Evolutionary conservation across 1,140 invertebrate species (phyloP), one percentile per base, ranked within the genome.

Genomic region (Papilio dardanus): DNA sequence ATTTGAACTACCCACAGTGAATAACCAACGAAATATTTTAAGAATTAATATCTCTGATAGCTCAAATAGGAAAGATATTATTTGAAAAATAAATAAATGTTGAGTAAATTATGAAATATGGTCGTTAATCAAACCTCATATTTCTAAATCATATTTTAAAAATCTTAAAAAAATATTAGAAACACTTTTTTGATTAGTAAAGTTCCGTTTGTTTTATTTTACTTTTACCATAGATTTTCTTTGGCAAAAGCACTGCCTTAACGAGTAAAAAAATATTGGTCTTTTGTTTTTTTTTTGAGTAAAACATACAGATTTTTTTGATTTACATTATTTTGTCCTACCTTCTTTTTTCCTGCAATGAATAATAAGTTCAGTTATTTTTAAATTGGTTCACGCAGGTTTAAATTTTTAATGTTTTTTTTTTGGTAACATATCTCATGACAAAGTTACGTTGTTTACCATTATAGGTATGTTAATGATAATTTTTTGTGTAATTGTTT

Each of bases 381-480:
- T n/a, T n/a, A n/a, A 46, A 46, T 19, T 16, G 42, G 16, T 46
- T 19, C 42, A 46, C 16, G 19, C 19, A 7, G 42, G 3, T 46
- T 46, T 16, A n/a, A 46, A 46, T 46, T 46, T 46, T 7, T 10
- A 8, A 37, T 37, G 8, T 46, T 46, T n/a, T n/a, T n/a, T 46
- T n/a, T 80, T 76, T 77, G 77, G 80, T 80, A 77, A 81, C 78
- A 79, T 74, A 73, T 84, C 54, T 81, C 74, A 74, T 79, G 76
- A 30, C 62, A 35, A 35, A 77, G 76, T 65, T 79, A 76, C 65
- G 77, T 85, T 88, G 83, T 86, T 86, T 88, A 86, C 86, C 86
- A 88, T 76, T 79, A 75, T 84, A 83, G 79, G 79, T 83, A 79
- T 76, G 62, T 77, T 71, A 78, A 77, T 71, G 75, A 65, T 79